Evolutionary conservation across 2,888 invertebrate species (phyloP), one percentile per base, ranked within the genome.

Genomic region (Catocala nupta): DNA sequence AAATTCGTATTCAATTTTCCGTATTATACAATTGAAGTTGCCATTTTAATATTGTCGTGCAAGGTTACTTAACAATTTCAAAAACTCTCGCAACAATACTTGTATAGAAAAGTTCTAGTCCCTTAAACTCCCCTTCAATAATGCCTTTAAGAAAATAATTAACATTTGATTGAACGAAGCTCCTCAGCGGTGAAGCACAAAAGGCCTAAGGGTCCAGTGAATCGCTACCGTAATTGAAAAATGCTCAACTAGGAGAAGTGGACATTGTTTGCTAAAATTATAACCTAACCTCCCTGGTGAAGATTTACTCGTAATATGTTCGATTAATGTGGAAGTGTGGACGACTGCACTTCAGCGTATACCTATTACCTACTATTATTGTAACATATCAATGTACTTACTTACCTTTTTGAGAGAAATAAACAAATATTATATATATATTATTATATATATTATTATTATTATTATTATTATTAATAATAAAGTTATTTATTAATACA

Each of bases 141-240:
- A 75, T 75, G 69, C 77, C 70, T 69, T 52, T 81, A 81, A 81
- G 84, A 86, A 89, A 87, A 87, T 84, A 87, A 89, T 89, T 88
- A 88, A 85, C 83, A 82, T 85, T 25, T 25, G 83, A 82, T 82
- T 83, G 83, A 82, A 81, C 80, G 82, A 77, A 85, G 79, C 82
- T 82, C 83, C 82, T 80, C 73, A 82, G 78, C 80, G 81, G 79
- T 80, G 73, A 61, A 73, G 78, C 78, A 84, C 84, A 86, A 87
- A 85, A 81, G 80, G 72, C 68, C 81, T 77, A 78, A 84, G 81
- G 77, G 75, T 73, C 73, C 65, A 53, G 71, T 75, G 75, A 83
- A 81, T 84, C 80, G 81, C 81, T 83, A 83, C 77, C 76, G 78
- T 81, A 81, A 83, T 82, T 82, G 84, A 81, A 81, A 81, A 77